Evolutionary conservation across 2,888 invertebrate genomes (phyloP), one percentile per base, ranked within the genome.

Genomic region (Trichacis sp.): DNA sequence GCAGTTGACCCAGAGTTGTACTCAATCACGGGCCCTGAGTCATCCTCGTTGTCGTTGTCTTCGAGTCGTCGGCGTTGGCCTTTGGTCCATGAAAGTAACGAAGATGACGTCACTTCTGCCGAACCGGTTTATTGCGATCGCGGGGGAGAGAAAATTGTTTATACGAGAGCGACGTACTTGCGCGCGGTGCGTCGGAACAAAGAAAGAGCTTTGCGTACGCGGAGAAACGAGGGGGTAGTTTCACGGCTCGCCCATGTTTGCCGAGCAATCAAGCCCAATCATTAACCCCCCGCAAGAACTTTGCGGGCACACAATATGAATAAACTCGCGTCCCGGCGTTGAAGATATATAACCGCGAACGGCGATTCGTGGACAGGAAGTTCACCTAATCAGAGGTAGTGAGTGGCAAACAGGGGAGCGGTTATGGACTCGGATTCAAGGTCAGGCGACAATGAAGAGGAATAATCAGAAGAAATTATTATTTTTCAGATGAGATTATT

Each of bases 381-480:
- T 80, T 75, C 73, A 79, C 72, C 81, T 84, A 84, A 84, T 84
- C 84, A 84, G 83, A 81, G 83, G 83, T 84, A 83, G 84, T 83
- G 83, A 84, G 84, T 84, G 83, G 84, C 74, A 84, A 84, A 84
- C 78, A 84, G 79, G 84, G 84, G 84, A 73, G 84, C 81, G 84
- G 84, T 79, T 77, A 68, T 40, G 33, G 33, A 33, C 33, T 33
- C 2, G 40, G 40, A 40, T 40, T 15, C 14, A 40, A 40, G 40
- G 40, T 40, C 40, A 40, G 5, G 14, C 40, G 33, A 2, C 2
- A 15, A 1, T 12, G 40, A 8, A 40, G 40, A 15, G 12, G 2
- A 40, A 40, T 40, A 3, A 40, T n/a, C n/a, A n/a, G n/a, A n/a
- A n/a, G n/a, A n/a, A n/a, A n/a, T n/a, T n/a, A n/a, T n/a, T n/a